Base-by-base conservation (phyloP, 2,797 vertebrate species). In the Perdix hodgsoniae region DNA sequence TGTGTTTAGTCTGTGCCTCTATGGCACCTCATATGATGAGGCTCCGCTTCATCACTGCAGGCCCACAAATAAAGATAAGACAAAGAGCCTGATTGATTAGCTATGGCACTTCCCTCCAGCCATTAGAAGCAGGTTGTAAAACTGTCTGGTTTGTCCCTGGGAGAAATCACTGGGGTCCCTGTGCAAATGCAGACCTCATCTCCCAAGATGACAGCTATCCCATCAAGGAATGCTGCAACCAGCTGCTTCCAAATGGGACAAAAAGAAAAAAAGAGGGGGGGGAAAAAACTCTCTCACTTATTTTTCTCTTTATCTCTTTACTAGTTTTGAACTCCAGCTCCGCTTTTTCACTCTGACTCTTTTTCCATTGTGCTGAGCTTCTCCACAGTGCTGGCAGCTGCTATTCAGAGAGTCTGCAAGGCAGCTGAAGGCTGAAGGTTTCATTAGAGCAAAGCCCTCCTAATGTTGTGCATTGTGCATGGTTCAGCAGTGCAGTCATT, bases 321-420 rank as follows among this genome's bases (percentile, higher is more conserved):
- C 4, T 31, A 56, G n/a, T 59, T 67, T 78, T 61, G 0, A 65
- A 66, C 78, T 96, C 90, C 92, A 91, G 91, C 72, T 94, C 87
- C 77, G 1, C 57, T 94, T 94, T 96, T 96, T 94, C 57, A 4
- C 24, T 60, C 86, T 79, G 84, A 88, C 84, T 67, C 33, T 70
- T 65, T 29, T 49, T 19, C 82, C 27, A 5, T 61, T 78, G 86
- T 89, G 84, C 73, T 0, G 1, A 91, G 73, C 56, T 72, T 42
- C 72, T 92, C 86, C 82, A 21, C 81, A 37, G 93, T 1, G n/a
- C 86, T 93, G 91, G 91, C 94, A 93, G 96, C 90, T 91, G 94
- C 96, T 91, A 10, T 78, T 94, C 88, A 91, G 84, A 31, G 24
- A 86, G 69, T 22, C 78, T 83, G 70, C 26, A 10, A 52, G 63